phyloP scores from a whole-genome alignment of 2,888 invertebrate genomes.

The Stenoptilia bipunctidactyla region DNA sequence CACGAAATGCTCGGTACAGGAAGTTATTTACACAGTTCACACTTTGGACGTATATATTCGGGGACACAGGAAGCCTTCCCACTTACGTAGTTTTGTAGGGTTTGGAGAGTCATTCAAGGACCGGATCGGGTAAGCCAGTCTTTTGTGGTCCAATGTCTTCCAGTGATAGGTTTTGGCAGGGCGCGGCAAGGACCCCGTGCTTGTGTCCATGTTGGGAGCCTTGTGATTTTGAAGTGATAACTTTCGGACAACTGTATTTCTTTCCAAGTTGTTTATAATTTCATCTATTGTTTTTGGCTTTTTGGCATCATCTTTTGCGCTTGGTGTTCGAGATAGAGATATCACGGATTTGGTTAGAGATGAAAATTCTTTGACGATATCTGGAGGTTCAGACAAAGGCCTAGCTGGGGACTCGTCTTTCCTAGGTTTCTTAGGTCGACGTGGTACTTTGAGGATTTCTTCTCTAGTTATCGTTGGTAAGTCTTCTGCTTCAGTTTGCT shows the following conservation, averaged over 20 bases:
- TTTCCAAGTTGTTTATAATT: slow-evolving; percentile 36
- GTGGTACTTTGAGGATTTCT: slow-evolving; percentile 50
- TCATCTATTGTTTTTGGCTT: slow-evolving; percentile 29
- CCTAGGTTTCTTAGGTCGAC: slow-evolving; percentile 47
- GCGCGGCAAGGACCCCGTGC: slow-evolving; percentile 45
- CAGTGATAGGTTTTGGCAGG: slow-evolving; percentile 43
- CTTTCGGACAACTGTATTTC: slow-evolving; percentile 31
- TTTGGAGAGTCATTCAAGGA: slow-evolving; percentile 48
- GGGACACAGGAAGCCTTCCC: slow-evolving; percentile 20
- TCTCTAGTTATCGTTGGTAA: slow-evolving; percentile 39
- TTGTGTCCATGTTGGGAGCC: slow-evolving; percentile 24
- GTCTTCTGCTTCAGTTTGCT: slow-evolving; percentile 26
- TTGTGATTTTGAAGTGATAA: slow-evolving; percentile 42
- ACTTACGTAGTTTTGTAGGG: slow-evolving; percentile 57
- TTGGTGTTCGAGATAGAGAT: slow-evolving; percentile 46
- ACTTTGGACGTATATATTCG: slow-evolving; percentile 31
- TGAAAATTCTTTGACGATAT: slow-evolving; percentile 31
- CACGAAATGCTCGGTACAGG: too few relatives aligned
- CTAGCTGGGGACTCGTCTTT: neutral
- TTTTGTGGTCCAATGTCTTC: slow-evolving; percentile 59
- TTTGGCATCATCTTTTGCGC: slow-evolving; percentile 35
- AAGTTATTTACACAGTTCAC: slow-evolving; percentile 47
- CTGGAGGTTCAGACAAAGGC: neutral
- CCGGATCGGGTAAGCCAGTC: slow-evolving; percentile 53
- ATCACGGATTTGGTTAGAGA: slow-evolving; percentile 47